Evolutionary conservation across 2,888 invertebrate genomes (phyloP), one percentile per base, ranked within the genome.

Genomic region (Cremastobaeus sp.): DNA sequence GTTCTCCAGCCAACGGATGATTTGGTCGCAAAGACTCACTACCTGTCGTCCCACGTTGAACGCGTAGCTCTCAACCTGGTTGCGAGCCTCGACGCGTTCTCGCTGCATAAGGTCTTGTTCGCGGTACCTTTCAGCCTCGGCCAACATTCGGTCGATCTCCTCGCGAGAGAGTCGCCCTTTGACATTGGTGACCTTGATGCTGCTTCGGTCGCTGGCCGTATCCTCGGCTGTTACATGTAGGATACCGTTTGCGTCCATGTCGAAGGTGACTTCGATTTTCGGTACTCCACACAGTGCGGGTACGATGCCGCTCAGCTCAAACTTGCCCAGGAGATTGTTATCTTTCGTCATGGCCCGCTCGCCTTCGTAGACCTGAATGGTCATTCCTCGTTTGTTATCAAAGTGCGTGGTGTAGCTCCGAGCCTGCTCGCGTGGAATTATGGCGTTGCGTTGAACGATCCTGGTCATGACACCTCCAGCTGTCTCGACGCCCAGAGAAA

Each of bases 141-240:
- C 87, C 25, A 94, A 88, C 94, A 94, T 95, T 70, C 92, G 89
- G 74, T 95, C 94, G 77, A 95, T 95, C 82, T 95, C 95, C 4
- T 92, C 92, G 84, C 95, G 94, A 15, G 94, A 93, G 47, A 95
- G 89, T 4, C 95, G 90, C 0, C 95, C 94, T 82, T 92, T 94
- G 88, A 95, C 94, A 88, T 95, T 95, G 84, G 93, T 93, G 75
- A 95, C 95, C 39, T 93, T 93, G 74, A 95, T 92, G 86, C 92
- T 93, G 70, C 91, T 91, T 76, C 93, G 93, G 0, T 95, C 95
- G n/a, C 90, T 90, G 74, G 90, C 90, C 55, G 88, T 89, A 79
- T 92, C 91, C 82, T 90, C 90, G 11, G 89, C 90, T 2, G 90
- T 89, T 1, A 91, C 89, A 79, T 91, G 90, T 34, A 91, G 82